Conservation (phyloP, 2,113 vertebrate genomes). For the Elephas maximus region DNA sequence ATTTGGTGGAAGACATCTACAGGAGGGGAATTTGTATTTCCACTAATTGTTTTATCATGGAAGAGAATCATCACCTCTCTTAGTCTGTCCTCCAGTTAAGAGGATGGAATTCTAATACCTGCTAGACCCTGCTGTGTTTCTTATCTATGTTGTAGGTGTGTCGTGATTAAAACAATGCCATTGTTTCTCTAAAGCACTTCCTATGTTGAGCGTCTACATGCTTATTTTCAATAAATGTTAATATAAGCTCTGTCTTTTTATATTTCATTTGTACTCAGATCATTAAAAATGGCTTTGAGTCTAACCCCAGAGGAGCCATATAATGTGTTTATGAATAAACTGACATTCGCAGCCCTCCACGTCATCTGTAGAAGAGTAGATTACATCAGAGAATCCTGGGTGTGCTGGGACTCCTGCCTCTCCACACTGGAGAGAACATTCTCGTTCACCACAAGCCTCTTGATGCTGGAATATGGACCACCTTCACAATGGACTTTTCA, state of each 20-base stretch:
- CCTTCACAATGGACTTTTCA: background rate
- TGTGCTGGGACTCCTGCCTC: fast-evolving
- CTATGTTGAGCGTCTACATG: background rate
- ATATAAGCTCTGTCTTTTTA: background rate
- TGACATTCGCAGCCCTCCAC: background rate
- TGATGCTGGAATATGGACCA: too few relatives aligned
- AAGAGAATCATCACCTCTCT: background rate
- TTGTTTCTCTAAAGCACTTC: too few relatives aligned
- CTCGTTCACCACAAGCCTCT: fast-evolving
- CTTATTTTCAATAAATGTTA: background rate
- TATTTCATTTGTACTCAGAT: background rate
- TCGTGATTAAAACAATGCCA: background rate
- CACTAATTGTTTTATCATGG: background rate
- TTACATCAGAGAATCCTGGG: background rate
- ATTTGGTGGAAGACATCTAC: too few relatives aligned
- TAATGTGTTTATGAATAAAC: background rate
- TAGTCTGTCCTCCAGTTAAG: background rate
- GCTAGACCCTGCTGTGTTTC: background rate
- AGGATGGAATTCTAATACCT: background rate
- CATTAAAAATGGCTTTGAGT: background rate
- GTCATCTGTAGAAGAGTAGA: background rate
- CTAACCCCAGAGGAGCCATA: background rate
- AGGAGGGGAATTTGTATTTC: too few relatives aligned
- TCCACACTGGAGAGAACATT: background rate
- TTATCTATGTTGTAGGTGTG: background rate